Base-by-base conservation (phyloP, 2,888 invertebrate genomes). In the Hyles lineata region DNA sequence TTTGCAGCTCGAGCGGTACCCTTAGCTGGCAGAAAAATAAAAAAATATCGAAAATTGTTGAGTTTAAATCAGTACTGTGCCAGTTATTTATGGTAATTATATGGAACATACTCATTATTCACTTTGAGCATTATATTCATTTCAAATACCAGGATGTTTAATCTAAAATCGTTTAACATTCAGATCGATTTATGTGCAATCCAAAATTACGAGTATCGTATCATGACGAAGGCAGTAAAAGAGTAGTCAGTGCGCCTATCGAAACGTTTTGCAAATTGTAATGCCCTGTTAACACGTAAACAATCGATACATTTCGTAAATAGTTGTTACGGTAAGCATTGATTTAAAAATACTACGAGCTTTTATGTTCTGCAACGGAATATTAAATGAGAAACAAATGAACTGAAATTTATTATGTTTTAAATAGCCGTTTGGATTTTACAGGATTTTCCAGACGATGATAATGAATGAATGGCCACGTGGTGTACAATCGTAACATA, bases 251-350 rank as follows among this genome's bases (percentile, higher is more conserved):
- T 43, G 78, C 78, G 81, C 79, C 78, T 82, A 82, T 81, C 81
- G 74, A 72, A 59, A 43, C 63, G 78, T 77, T 55, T 55, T 82
- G 78, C 75, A 79, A 82, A 74, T 78, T 74, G 59, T 83, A 83
- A 83, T 83, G 83, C 79, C 72, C 76, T 23, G 60, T 71, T 74
- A 25, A 75, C 83, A 83, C 84, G 83, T 79, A 70, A 82, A 67
- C 67, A 67, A 67, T 67, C 50, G 50, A 67, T 50, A 43, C 43
- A 50, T 50, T 67, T 67, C 21, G 17, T 67, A 8, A 67, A 67
- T 35, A 35, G 35, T 63, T 63, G 35, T 23, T 50, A 23, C 32
- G 62, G 35, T 35, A 50, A 43, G 7, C 43, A 67, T 67, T 67
- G 67, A 67, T 50, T 50, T 43, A 43, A 23, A 60, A 25, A 17